phyloP scores from a whole-genome alignment of 2,797 vertebrate species.

The Crypturellus tataupa region DNA sequence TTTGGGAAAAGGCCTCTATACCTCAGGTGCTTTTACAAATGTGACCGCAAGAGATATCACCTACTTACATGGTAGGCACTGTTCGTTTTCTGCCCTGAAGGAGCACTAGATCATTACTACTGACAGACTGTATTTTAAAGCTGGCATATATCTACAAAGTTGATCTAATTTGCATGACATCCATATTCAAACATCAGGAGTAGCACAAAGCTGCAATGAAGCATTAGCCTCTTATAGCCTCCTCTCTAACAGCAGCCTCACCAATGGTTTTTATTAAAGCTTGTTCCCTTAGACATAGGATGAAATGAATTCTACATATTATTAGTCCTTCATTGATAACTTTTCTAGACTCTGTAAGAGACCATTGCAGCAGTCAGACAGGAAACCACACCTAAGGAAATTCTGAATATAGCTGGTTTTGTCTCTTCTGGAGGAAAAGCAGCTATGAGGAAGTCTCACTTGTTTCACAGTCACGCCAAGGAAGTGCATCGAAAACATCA shows the following conservation, averaged over 20 bases:
- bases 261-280: background rate
- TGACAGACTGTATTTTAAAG: background rate
- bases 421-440: background rate
- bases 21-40: background rate
- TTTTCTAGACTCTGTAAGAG: background rate
- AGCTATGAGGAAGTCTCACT: background rate
- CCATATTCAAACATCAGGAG: background rate
- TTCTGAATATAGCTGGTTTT: background rate
- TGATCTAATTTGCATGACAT: background rate
- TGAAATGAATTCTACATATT: rapidly evolving
- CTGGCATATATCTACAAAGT: background rate
- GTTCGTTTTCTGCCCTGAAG: background rate
- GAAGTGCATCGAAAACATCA: background rate
- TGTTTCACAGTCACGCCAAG: background rate
- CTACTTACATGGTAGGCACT: rapidly evolving
- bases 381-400: background rate
- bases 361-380: background rate
- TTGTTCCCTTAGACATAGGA: background rate
- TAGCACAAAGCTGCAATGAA: background rate
- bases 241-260: background rate
- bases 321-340: background rate
- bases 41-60: background rate
- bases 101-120: background rate
- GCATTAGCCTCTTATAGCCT: background rate
- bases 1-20: background rate